Conservation (phyloP, 2,113 vertebrate species). For the Caloenas nicobarica region DNA sequence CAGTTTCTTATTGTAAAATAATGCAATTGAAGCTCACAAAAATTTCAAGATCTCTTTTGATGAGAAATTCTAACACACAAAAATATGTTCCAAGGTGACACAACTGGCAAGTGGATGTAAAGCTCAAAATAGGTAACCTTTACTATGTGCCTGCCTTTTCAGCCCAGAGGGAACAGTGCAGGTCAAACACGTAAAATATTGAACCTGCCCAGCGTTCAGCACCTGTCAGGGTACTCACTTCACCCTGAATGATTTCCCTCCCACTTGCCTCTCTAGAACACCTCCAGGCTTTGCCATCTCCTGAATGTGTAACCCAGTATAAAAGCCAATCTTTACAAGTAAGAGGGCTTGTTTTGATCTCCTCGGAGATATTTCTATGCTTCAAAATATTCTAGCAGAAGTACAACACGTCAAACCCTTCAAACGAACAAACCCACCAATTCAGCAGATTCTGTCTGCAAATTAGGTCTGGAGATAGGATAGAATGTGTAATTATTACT, state of each 20-base stretch:
- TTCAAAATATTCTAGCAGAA: background rate
- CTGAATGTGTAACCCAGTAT: background rate
- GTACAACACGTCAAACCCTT: background rate
- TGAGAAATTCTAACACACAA: background rate
- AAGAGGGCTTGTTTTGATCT: background rate
- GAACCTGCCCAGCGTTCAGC: background rate
- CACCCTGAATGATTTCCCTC: background rate
- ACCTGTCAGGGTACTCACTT: background rate
- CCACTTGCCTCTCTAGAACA: background rate
- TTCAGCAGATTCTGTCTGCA: background rate
- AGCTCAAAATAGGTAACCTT: background rate
- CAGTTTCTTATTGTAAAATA: background rate
- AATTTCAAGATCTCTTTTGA: background rate
- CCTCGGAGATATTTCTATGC: background rate
- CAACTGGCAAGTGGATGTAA: background rate
- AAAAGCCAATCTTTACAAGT: background rate
- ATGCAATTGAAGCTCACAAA: background rate
- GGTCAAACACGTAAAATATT: rapidly evolving
- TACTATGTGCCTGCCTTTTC: background rate
- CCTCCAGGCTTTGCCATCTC: background rate
- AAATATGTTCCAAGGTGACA: background rate
- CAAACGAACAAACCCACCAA: background rate
- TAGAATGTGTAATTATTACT: background rate
- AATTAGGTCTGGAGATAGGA: background rate
- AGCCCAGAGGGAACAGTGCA: background rate